phyloP scores from a whole-genome alignment of 2,888 invertebrate genomes.

The Abrostola tripartita region DNA sequence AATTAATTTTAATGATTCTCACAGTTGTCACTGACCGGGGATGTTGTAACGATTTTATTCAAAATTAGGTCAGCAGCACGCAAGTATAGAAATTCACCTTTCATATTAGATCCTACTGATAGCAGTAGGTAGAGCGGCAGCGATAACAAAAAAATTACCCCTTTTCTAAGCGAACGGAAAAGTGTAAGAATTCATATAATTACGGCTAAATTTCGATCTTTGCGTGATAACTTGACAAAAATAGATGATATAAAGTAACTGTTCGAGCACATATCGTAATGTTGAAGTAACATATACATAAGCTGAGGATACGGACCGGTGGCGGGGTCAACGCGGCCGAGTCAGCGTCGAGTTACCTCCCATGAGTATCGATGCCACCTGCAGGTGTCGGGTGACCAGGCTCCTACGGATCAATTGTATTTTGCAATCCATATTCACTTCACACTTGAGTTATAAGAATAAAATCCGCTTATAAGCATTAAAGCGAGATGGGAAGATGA shows the following conservation, averaged over 20 bases:
- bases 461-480: too few relatives aligned
- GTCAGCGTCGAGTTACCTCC: slow-evolving; percentile 74
- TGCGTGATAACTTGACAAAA: too few relatives aligned
- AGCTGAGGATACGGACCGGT: slow-evolving; percentile 68
- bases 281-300: slow-evolving; percentile 27
- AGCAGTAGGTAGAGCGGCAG: too few relatives aligned
- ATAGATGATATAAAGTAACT: too few relatives aligned
- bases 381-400: slow-evolving; percentile 70
- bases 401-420: slow-evolving; percentile 51
- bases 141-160: too few relatives aligned
- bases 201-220: too few relatives aligned
- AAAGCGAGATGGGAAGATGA: too few relatives aligned
- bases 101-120: too few relatives aligned
- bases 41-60: slow-evolving; percentile 17
- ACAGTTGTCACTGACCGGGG: slow-evolving; percentile 16
- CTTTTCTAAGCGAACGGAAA: too few relatives aligned
- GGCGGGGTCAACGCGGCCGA: slow-evolving; percentile 65
- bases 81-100: slow-evolving; percentile 8
- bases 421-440: slow-evolving; percentile 44
- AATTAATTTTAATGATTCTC: slow-evolving; percentile 20
- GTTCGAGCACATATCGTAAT: slow-evolving; percentile 4
- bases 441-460: not conserved
- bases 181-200: too few relatives aligned
- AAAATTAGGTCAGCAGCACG: slow-evolving; percentile 11
- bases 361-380: slow-evolving; percentile 80